Evolutionary conservation across 2,888 invertebrate species (phyloP).

Genomic region (Drosophila barbarae): DNA sequence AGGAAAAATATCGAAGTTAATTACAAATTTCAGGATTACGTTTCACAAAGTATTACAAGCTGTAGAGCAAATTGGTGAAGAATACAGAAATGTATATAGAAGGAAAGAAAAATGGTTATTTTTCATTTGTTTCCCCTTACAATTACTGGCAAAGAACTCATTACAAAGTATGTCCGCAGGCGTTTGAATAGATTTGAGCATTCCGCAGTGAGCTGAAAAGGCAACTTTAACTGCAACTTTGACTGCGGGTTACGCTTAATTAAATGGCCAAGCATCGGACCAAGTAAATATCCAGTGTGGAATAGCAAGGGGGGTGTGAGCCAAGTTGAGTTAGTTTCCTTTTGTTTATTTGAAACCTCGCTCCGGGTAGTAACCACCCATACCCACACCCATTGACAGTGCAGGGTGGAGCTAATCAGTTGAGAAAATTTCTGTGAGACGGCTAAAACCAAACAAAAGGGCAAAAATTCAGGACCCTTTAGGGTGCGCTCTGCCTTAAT

Average conservation of each 20-base stretch:
- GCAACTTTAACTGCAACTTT: constrained; percentile 60
- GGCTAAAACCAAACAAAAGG: constrained; percentile 57
- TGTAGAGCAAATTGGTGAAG: neutral
- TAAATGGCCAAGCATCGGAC: constrained; percentile 58
- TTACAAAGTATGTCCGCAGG: constrained; percentile 61
- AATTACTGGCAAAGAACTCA: constrained; percentile 45
- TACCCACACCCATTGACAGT: constrained; percentile 55
- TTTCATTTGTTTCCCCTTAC: neutral
- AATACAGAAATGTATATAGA: constrained; percentile 23
- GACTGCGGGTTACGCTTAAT: constrained; percentile 60
- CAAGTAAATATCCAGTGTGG: constrained; percentile 51
- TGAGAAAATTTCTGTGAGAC: constrained; percentile 59
- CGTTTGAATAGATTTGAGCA: constrained; percentile 62
- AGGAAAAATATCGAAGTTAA: no score
- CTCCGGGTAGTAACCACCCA: no score
- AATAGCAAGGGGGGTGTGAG: neutral
- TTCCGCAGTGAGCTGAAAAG: constrained; percentile 47
- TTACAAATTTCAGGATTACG: neutral
- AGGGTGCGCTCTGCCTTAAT: constrained; percentile 59
- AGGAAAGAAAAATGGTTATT: neutral
- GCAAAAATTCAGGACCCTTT: constrained; percentile 45
- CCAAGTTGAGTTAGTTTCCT: constrained; percentile 34
- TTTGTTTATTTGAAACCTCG: constrained; percentile 33
- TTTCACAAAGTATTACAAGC: no score
- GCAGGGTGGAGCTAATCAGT: constrained; percentile 65